A percentile compares a stretch with the other conserved stretches of the same genome.
Evolutionary conservation across 2,888 invertebrate species (phyloP).

Genomic region (Philonicus albiceps): DNA sequence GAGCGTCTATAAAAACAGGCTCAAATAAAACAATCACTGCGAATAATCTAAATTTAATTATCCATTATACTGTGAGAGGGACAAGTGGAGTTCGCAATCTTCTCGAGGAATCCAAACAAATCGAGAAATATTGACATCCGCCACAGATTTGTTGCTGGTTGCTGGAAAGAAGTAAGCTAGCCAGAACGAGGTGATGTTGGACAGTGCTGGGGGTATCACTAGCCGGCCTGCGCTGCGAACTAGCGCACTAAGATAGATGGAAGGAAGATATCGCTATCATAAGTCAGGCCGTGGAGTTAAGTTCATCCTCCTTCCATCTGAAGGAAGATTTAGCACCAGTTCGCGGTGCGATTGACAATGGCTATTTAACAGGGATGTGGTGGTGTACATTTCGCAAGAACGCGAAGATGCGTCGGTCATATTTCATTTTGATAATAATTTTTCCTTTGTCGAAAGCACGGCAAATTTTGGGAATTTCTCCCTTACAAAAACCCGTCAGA

Average conservation of each 20-base stretch:
- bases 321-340: not conserved
- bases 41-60: conserved; percentile 27
- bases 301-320: not conserved
- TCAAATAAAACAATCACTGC: not conserved
- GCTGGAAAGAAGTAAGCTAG: not conserved
- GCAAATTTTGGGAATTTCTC: not conserved
- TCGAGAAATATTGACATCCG: conserved; percentile 24
- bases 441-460: not conserved
- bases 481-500: not conserved
- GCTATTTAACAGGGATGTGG: not conserved
- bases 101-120: not conserved
- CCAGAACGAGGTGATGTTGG: not conserved
- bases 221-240: not conserved
- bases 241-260: not conserved
- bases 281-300: not conserved
- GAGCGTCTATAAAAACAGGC: no score
- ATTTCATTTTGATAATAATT: not conserved
- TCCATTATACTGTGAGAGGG: not conserved
- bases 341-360: not conserved
- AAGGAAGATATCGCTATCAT: not conserved
- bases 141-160: not conserved
- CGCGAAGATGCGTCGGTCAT: not conserved
- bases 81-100: not conserved
- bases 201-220: not conserved
- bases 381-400: not conserved